These are phyloP conservation scores for Pavo muticus DNA, from an alignment of 2,113 vertebrate genomes.

Conservation along the genomic window DNA sequence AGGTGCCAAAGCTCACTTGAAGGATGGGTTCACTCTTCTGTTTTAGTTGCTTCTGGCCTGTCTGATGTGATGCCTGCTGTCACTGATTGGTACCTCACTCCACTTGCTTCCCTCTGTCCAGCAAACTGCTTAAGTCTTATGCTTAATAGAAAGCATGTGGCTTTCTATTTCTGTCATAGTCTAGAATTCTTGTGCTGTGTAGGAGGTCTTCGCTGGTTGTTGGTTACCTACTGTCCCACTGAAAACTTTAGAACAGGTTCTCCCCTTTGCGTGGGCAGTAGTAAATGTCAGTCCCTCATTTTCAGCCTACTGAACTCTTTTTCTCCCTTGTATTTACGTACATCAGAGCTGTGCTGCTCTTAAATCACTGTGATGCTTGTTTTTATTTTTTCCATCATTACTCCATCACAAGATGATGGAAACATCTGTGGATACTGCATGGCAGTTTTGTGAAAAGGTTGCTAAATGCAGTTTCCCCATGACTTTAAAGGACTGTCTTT, in stretches of 20 bases:
- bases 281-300: not conserved
- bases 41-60: not conserved
- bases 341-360: not conserved
- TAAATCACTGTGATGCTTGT: not conserved
- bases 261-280: not conserved
- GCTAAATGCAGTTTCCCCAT: not conserved
- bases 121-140: not conserved
- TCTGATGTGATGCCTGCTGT: accelerated
- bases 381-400: not conserved
- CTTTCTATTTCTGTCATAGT: not conserved
- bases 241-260: not conserved
- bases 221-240: too few relatives aligned
- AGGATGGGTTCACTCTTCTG: accelerated
- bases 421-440: not conserved
- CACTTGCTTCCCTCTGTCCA: not conserved
- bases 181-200: accelerated
- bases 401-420: not conserved
- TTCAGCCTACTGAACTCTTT: not conserved
- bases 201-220: not conserved
- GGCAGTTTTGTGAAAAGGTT: not conserved
- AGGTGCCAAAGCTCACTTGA: not conserved
- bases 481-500: not conserved
- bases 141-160: not conserved
- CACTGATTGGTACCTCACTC: not conserved
- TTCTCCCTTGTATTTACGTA: not conserved